A percentile compares a stretch with the other conserved stretches of the same genome.
Evolutionary conservation across 2,797 vertebrate species (phyloP).

Genomic region (Sebastes nivosus): DNA sequence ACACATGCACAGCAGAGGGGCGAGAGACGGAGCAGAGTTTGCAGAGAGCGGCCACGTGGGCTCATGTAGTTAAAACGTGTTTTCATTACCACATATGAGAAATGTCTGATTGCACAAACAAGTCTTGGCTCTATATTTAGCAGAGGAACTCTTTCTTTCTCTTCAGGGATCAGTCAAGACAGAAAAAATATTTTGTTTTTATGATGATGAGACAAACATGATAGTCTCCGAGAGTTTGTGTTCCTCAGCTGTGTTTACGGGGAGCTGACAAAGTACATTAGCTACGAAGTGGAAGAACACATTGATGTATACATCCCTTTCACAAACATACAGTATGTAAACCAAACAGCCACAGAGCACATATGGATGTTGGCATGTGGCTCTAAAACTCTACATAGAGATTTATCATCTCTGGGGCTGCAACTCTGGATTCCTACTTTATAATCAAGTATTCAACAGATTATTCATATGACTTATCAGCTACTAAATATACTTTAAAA

Average conservation of each 20-base stretch:
- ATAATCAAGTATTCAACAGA: neutral
- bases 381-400: neutral
- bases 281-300: neutral
- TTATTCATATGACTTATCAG: neutral
- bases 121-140: constrained; percentile 21
- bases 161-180: neutral
- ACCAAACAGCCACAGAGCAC: neutral
- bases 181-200: constrained; percentile 1
- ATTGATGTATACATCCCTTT: neutral
- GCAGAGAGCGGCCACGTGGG: constrained; percentile 1
- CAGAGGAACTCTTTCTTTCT: constrained; percentile 6
- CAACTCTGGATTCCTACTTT: neutral
- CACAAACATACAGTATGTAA: neutral
- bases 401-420: neutral
- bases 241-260: constrained; percentile 31
- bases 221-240: neutral
- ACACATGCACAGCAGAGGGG: constrained; percentile 1
- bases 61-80: constrained; percentile 16
- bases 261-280: constrained; percentile 19
- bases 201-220: constrained; percentile 6
- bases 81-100: constrained; percentile 43
- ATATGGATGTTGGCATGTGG: constrained; percentile 5
- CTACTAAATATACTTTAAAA: neutral
- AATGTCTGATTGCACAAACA: constrained; percentile 16
- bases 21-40: neutral